A percentile compares a stretch with the other conserved stretches of the same genome.
phyloP scores from a whole-genome alignment of 2,113 vertebrate species.

The Caracal caracal region DNA sequence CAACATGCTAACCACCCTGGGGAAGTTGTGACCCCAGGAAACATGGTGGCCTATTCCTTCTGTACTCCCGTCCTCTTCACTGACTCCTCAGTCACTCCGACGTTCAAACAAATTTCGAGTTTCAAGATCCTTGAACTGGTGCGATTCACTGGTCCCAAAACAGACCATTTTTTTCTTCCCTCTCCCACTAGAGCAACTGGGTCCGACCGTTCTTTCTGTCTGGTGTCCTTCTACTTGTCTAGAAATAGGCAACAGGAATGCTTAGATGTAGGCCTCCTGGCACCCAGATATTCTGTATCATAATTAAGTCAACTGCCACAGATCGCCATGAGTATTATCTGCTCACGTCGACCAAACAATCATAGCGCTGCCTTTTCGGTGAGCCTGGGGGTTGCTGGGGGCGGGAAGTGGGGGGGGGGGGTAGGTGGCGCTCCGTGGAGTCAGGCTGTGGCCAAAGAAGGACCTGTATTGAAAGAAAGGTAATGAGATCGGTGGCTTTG shows the following conservation, averaged over 20 bases:
- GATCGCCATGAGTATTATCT: background rate
- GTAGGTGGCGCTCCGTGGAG: background rate
- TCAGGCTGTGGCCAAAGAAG: background rate
- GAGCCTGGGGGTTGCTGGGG: background rate
- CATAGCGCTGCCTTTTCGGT: background rate
- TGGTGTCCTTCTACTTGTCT: conserved; percentile 19
- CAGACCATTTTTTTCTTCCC: background rate
- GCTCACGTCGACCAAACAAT: conserved; percentile 14
- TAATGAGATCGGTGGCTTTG: background rate
- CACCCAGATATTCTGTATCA: background rate
- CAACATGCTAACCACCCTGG: background rate
- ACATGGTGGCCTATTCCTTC: background rate
- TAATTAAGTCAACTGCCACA: conserved; percentile 10
- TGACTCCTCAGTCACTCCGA: background rate
- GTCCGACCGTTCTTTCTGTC: background rate
- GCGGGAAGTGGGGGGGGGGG: too few species aligned
- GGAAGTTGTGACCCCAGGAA: background rate
- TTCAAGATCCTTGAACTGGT: background rate
- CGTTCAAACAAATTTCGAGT: conserved; percentile 43
- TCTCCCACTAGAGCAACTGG: background rate
- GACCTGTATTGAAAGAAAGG: background rate
- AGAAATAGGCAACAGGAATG: conserved; percentile 6
- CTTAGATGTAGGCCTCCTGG: conserved; percentile 11
- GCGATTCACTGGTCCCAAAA: background rate
- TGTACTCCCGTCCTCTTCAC: background rate